Conservation (phyloP, 2,888 invertebrate genomes). For the Cheilosia variabilis region DNA sequence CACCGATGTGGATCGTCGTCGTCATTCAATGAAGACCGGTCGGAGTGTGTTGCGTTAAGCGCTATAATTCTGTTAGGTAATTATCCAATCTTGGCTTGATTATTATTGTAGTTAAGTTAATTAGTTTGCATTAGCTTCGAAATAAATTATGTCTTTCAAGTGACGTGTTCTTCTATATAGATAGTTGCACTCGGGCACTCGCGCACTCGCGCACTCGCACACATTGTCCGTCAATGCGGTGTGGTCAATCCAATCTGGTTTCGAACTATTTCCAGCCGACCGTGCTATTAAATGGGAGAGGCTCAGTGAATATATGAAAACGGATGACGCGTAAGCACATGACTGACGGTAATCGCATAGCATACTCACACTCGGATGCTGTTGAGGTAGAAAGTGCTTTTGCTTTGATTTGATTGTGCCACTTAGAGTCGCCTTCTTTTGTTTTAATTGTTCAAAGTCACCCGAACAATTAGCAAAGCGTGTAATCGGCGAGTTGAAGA, state of each 20-base stretch:
- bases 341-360: slow-evolving; percentile 29
- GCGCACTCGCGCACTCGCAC: slow-evolving; percentile 14
- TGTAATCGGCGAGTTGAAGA: slow-evolving; percentile 63
- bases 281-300: slow-evolving; percentile 46
- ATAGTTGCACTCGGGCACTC: slow-evolving; percentile 24
- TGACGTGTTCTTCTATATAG: slow-evolving; percentile 32
- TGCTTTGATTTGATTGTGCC: slow-evolving; percentile 47
- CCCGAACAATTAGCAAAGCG: slow-evolving; percentile 56
- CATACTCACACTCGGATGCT: slow-evolving; percentile 25
- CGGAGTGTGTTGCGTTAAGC: slow-evolving; percentile 45
- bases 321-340: slow-evolving; percentile 31
- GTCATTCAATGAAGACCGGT: slow-evolving; percentile 27
- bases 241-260: slow-evolving; percentile 21
- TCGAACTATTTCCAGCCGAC: slow-evolving; percentile 20
- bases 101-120: slow-evolving; percentile 74
- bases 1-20: slow-evolving; percentile 29
- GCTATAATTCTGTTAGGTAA: slow-evolving; percentile 69
- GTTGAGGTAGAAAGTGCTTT: slow-evolving; percentile 59
- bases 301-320: slow-evolving; percentile 32
- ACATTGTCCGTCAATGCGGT: slow-evolving; percentile 5
- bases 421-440: slow-evolving; percentile 54
- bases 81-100: slow-evolving; percentile 73
- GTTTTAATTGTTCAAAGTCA: slow-evolving; percentile 61
- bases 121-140: slow-evolving; percentile 73
- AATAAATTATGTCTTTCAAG: slow-evolving; percentile 64